phyloP scores from a whole-genome alignment of 2,888 invertebrate genomes.

The Troilus luridus region DNA sequence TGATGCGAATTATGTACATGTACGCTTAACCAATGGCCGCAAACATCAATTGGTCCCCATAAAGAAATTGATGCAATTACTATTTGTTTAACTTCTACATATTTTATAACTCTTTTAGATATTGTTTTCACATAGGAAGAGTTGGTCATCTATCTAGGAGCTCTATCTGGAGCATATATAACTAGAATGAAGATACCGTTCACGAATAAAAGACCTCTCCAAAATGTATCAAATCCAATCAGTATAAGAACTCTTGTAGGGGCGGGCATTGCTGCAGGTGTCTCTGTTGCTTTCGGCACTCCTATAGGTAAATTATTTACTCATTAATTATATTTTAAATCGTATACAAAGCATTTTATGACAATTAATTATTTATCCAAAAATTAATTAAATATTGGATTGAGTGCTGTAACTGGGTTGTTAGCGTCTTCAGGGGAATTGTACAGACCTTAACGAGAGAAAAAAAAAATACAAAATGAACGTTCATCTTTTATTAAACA shows the following conservation, averaged over 20 bases:
- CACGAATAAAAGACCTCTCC: conserved; percentile 37
- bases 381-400: too few species aligned
- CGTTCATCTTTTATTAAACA: too few species aligned
- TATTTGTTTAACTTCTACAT: neutral
- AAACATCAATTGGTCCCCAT: too few species aligned
- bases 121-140: conserved; percentile 55
- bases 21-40: too few species aligned
- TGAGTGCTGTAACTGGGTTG: too few species aligned
- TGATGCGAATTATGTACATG: too few species aligned
- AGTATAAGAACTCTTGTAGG: conserved; percentile 77
- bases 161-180: conserved; percentile 52
- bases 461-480: too few species aligned
- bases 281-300: conserved; percentile 76
- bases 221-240: conserved; percentile 69
- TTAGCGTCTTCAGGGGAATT: too few species aligned
- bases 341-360: too few species aligned
- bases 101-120: neutral
- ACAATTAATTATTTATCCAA: neutral
- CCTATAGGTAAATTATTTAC: conserved; percentile 68
- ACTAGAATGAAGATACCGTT: conserved; percentile 7
- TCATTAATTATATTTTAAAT: too few species aligned
- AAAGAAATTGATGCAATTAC: too few species aligned
- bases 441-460: too few species aligned
- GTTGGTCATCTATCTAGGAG: conserved; percentile 54
- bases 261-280: conserved; percentile 76